phyloP scores from a whole-genome alignment of 2,113 vertebrate genomes.

The Sander vitreus region DNA sequence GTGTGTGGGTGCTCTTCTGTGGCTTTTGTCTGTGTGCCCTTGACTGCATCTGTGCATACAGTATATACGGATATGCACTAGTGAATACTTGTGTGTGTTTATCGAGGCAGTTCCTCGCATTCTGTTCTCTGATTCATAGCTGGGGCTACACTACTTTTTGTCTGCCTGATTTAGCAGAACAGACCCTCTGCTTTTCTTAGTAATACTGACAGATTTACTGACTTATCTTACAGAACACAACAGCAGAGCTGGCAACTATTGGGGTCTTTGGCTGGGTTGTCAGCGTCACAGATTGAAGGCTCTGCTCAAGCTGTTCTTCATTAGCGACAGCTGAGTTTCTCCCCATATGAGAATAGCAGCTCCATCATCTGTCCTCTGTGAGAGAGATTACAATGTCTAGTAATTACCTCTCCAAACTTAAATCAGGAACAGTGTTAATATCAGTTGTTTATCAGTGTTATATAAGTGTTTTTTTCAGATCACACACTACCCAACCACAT shows the following conservation, averaged over 20 bases:
- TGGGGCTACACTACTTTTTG: conserved; percentile 56
- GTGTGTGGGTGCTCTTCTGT: conserved; percentile 65
- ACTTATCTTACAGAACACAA: conserved; percentile 65
- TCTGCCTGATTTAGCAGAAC: conserved; percentile 72
- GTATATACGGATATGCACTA: conserved; percentile 44
- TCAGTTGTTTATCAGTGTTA: neutral
- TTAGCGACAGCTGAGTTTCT: conserved; percentile 62
- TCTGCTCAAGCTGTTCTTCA: conserved; percentile 73
- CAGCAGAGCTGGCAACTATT: conserved; percentile 58
- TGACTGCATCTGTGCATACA: conserved; percentile 63
- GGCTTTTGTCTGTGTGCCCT: conserved; percentile 66
- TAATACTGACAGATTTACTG: conserved; percentile 74
- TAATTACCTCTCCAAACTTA: conserved; percentile 54
- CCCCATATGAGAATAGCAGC: conserved; percentile 51
- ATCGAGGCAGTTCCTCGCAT: conserved; percentile 50
- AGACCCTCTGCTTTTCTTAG: conserved; percentile 66
- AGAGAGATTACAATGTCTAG: conserved; percentile 51
- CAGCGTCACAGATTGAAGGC: conserved; percentile 73
- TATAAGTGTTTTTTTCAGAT: neutral
- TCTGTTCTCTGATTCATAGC: conserved; percentile 73
- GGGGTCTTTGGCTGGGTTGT: conserved; percentile 69
- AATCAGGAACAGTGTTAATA: conserved; percentile 34
- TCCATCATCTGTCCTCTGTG: conserved; percentile 42
- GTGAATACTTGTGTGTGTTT: conserved; percentile 39
- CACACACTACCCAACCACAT: neutral